A percentile compares a stretch with the other conserved stretches of the same genome.
Conservation (phyloP, 2,888 invertebrate genomes). For the Amphimallon solstitiale region DNA sequence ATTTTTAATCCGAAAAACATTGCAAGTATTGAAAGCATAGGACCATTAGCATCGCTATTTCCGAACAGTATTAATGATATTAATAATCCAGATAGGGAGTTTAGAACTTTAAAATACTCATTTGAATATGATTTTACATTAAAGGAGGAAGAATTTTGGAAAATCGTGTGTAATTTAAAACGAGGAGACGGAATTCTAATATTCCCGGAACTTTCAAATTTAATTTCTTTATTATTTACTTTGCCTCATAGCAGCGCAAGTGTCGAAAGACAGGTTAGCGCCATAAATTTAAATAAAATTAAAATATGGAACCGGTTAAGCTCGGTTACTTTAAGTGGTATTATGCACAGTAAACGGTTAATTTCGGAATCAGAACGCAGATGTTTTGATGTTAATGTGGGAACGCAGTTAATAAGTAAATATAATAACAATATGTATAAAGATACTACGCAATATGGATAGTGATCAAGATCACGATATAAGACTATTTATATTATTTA, state of each 20-base stretch:
- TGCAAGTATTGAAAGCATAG: conserved; percentile 28
- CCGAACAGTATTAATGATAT: conserved; percentile 23
- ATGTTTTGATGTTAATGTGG: too few relatives aligned
- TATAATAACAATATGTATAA: too few relatives aligned
- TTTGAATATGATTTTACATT: too few relatives aligned
- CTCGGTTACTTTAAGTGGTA: too few relatives aligned
- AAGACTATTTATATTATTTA: too few relatives aligned
- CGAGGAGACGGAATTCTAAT: conserved; percentile 37
- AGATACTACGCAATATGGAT: too few relatives aligned
- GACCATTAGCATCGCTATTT: conserved; percentile 21
- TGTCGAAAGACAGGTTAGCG: conserved; percentile 42
- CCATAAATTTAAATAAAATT: conserved; percentile 43
- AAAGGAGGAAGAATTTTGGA: conserved; percentile 36
- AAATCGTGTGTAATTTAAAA: conserved; percentile 23
- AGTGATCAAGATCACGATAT: too few relatives aligned
- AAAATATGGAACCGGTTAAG: too few relatives aligned
- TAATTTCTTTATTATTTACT: conserved; percentile 24
- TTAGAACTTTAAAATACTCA: conserved; percentile 12
- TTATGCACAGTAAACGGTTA: too few relatives aligned
- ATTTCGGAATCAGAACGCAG: too few relatives aligned
- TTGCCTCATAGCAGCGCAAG: conserved; percentile 43
- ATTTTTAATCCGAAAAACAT: conserved; percentile 3
- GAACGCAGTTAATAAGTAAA: too few relatives aligned
- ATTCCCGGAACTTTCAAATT: conserved; percentile 12
- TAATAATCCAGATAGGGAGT: conserved; percentile 38